A percentile compares a stretch with the other conserved stretches of the same genome.
Evolutionary conservation across 2,113 vertebrate genomes (phyloP).

Genomic region (Lota lota): DNA sequence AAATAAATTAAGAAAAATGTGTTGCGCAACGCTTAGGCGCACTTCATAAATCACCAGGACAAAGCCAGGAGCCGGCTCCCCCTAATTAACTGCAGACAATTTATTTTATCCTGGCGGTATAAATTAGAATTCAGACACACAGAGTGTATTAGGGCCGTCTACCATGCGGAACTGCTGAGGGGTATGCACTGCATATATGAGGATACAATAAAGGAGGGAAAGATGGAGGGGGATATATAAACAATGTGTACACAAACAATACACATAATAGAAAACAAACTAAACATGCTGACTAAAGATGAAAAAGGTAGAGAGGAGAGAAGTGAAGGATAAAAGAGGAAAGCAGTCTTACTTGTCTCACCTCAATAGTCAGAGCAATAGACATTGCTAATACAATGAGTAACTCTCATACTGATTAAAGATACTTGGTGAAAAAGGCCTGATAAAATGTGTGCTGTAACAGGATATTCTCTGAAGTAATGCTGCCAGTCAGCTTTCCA

Average conservation of each 20-base stretch:
- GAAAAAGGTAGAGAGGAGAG: conserved; percentile 3
- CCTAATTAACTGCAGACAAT: conserved; percentile 98
- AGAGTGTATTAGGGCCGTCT: conserved; percentile 96
- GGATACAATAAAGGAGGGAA: conserved; percentile 72
- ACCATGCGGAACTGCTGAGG: conserved; percentile 87
- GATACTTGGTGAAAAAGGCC: no score
- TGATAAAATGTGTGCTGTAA: no score
- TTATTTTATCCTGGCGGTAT: conserved; percentile 98
- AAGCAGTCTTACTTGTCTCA: no score
- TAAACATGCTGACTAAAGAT: neutral
- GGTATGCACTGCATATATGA: conserved; percentile 87
- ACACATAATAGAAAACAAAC: neutral
- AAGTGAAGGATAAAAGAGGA: conserved; percentile 23
- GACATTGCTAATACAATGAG: neutral
- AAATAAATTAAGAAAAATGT: conserved; percentile 99
- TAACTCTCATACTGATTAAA: conserved; percentile 33
- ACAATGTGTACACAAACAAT: neutral
- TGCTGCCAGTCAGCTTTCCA: conserved; percentile 33
- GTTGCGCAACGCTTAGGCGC: conserved; percentile 82
- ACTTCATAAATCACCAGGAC: conserved; percentile 96
- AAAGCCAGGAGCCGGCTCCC: conserved; percentile 85
- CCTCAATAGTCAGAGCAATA: neutral
- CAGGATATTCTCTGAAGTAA: no score
- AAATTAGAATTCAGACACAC: conserved; percentile 97
- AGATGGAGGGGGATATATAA: conserved; percentile 38